A percentile compares a stretch with the other conserved stretches of the same genome.
These are phyloP conservation scores for Zaprionus lineosus DNA, from an alignment of 2,888 invertebrate genomes.

Conservation along the genomic window DNA sequence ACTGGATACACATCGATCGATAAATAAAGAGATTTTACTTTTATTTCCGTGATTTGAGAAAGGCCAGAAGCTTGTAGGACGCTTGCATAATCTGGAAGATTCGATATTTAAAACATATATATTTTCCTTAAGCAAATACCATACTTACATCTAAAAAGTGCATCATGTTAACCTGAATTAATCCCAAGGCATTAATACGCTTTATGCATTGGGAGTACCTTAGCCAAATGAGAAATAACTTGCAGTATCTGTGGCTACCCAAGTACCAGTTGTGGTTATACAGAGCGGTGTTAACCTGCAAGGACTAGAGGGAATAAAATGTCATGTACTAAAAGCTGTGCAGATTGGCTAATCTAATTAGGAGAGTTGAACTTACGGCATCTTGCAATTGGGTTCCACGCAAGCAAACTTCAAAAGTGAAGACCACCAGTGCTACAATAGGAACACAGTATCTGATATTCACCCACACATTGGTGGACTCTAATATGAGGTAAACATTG, in stretches of 20 bases:
- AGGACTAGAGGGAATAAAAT: constrained; percentile 32
- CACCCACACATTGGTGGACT: constrained; percentile 29
- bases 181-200: constrained; percentile 40
- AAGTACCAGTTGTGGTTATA: constrained; percentile 53
- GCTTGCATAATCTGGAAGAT: constrained; percentile 53
- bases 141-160: constrained; percentile 59
- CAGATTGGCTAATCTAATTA: neutral
- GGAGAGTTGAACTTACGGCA: constrained; percentile 49
- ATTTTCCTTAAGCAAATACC: rapidly evolving
- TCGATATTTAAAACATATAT: rapidly evolving
- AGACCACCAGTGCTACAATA: constrained; percentile 11
- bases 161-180: constrained; percentile 55
- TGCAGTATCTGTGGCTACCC: constrained; percentile 43
- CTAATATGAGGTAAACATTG: constrained; percentile 53
- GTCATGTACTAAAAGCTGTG: too few species aligned
- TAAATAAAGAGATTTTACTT: neutral
- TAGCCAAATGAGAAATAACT: constrained; percentile 51
- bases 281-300: constrained; percentile 21
- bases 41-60: constrained; percentile 43
- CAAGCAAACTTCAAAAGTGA: constrained; percentile 54
- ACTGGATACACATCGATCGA: too few species aligned
- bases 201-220: constrained; percentile 37
- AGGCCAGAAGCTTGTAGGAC: constrained; percentile 57
- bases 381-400: constrained; percentile 53
- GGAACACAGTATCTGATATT: constrained; percentile 18